Base-by-base conservation (phyloP, 2,797 vertebrate genomes). In the Onychomys leucogaster region DNA sequence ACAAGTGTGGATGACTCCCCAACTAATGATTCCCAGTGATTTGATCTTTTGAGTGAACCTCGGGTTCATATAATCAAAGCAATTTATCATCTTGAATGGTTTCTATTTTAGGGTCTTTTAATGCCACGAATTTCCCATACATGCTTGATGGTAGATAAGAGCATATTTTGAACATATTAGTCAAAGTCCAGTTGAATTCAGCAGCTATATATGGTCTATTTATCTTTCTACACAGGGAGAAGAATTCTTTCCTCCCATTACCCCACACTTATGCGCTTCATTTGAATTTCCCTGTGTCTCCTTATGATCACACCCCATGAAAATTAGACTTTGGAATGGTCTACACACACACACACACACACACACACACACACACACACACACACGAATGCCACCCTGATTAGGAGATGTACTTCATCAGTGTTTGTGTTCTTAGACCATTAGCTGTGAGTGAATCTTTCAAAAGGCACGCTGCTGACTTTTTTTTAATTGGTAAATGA, bases 131-230 rank as follows among this genome's bases (percentile, higher is more conserved):
- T 97, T 96, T 97, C 96, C 67, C 80, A 95, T 73, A 80, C 92
- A 97, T 97, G 90, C 90, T 95, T 81, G 96, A 90, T 95, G 94
- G 61, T 43, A 80, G 96, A 96, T 97, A 96, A 96, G 86, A 88
- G 71, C 83, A 63, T 95, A 94, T 91, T 95, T 95, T 73, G 59
- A 92, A 89, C 83, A 75, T 85, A 67, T 34, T 92, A 90, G 90
- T 92, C 86, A 91, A 95, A 90, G 65, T 83, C 91, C 41, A 69
- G 82, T 92, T 94, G 81, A 88, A 85, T 90, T 87, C 89, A 90
- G 17, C 16, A 95, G 57, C 95, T 96, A 92, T 97, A 90, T 91
- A 82, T 94, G 78, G 92, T 93, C 61, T 98, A 71, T 88, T 95
- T 96, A 76, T 94, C 90, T 91, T 95, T 90, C 86, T 86, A 81